Conservation (phyloP, 1,140 invertebrate species). For the fruit fly (Drosophila melanogaster) region Release_6_plus_ISO1_MT NT_033777.3:19777501-19778000, state of each 20-base stretch:
- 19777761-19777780: not conserved
- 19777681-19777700: slow-evolving; percentile 9
- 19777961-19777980: too few species aligned
- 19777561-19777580: not conserved
- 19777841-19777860: not conserved
- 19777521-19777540: not conserved
- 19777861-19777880: too few species aligned
- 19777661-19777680: slow-evolving; percentile 7
- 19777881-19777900: too few species aligned
- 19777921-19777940: too few species aligned
- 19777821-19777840: not conserved
- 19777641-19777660: slow-evolving; percentile 7
- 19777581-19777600: not conserved
- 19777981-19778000: too few species aligned
- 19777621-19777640: not conserved
- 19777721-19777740: slow-evolving; percentile 2
- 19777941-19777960: too few species aligned
- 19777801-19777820: slow-evolving; percentile 1
- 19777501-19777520: not conserved
- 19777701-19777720: slow-evolving; percentile 8
- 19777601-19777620: slow-evolving; percentile 4
- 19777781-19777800: slow-evolving; percentile 2
- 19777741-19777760: slow-evolving; percentile 13
- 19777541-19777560: not conserved
- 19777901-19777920: too few species aligned